These are phyloP conservation scores for Piscicola geometra DNA, from an alignment of 2,888 invertebrate genomes.

Conservation along the genomic window DNA sequence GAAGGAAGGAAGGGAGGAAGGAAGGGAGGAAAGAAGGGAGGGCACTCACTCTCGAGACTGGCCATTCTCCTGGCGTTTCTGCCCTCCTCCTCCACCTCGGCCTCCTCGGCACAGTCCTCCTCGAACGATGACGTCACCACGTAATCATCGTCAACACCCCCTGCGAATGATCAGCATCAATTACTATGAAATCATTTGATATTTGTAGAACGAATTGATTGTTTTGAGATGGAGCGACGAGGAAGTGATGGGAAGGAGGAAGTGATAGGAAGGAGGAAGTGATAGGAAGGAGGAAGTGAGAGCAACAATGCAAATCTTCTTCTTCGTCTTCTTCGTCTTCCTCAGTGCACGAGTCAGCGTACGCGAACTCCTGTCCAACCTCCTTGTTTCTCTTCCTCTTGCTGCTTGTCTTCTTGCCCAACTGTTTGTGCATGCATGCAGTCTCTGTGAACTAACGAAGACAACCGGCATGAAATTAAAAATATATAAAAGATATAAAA, in stretches of 20 bases:
- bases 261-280: no score
- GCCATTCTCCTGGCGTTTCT: conserved; percentile 51
- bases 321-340: conserved; percentile 4
- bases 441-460: no score
- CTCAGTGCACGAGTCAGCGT: background rate
- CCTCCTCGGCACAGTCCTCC: conserved; percentile 20
- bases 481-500: no score
- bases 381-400: conserved; percentile 8
- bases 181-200: no score
- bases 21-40: conserved; percentile 10
- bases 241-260: no score
- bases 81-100: conserved; percentile 43
- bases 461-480: no score
- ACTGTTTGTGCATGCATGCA: background rate
- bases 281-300: no score
- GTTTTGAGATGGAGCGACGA: no score
- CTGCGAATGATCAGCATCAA: no score
- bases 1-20: background rate
- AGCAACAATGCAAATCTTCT: background rate
- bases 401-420: background rate
- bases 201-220: no score
- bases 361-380: background rate
- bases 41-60: conserved; percentile 45
- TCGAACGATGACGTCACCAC: background rate
- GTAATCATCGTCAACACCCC: no score